Evolutionary conservation across 2,888 invertebrate genomes (phyloP), one percentile per base, ranked within the genome.

Genomic region (Ypsolopha sequella): DNA sequence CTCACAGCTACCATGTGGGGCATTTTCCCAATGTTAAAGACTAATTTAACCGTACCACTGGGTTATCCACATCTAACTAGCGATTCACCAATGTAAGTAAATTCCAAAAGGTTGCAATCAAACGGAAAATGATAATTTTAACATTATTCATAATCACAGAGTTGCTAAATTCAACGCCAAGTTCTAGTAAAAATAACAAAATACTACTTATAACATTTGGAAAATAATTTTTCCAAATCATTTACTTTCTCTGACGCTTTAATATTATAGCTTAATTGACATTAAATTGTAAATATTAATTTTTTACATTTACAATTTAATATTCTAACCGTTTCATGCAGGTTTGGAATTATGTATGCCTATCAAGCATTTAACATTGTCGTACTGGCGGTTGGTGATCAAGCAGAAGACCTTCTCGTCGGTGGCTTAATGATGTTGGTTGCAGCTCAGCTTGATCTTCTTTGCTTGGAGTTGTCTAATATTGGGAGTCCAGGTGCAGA

Each of bases 361-460:
- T 74, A 74, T 53, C 73, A 77, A 62, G 62, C 67, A 33, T 33
- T 65, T 2, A 58, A 61, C 0, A 65, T 71, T 0, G 48, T 59
- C 6, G 54, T 71, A 33, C 62, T 68, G 52, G 73, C 66, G 1
- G 51, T 64, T 2, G 60, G 62, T 24, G 70, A 71, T 55, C 60
- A 72, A n/a, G 61, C 66, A 51, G 61, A 68, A 50, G 78, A 73
- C 52, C 65, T 67, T 6, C 52, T 64, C 2, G 58, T 61, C 1
- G 62, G 64, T 11, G 66, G 66, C 6, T 50, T 69, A 36, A 64
- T 73, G 59, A 60, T 60, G 35, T 55, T 66, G 46, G 60, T 64
- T 35, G 59, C 60, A 6, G 66, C 58, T 33, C 74, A 73, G 55
- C 53, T 74, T 6, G 64, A 65, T 36, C 60, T 76, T 35, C 56